Evolutionary conservation across 2,888 invertebrate species (phyloP).

Genomic region (Epirrhoe tristata): DNA sequence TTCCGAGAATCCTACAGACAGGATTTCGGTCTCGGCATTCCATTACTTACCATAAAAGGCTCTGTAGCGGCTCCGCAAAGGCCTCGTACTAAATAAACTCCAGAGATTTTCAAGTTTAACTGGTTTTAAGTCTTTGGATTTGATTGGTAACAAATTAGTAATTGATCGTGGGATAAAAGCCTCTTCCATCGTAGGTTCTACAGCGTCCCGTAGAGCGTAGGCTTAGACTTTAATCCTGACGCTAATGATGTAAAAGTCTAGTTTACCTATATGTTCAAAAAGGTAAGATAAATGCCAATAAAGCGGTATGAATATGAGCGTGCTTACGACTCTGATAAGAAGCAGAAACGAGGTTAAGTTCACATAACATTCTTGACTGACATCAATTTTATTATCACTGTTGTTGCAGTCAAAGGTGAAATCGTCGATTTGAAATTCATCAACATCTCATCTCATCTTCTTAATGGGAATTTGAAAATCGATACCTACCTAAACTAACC

Average conservation of each 20-base stretch:
- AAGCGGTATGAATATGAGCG: neutral
- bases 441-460: neutral
- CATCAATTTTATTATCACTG: constrained; percentile 38
- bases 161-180: neutral
- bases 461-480: neutral
- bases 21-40: constrained; percentile 60
- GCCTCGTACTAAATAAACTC: constrained; percentile 37
- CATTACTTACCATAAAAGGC: constrained; percentile 52
- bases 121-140: constrained; percentile 21
- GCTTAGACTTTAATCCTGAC: too few species aligned
- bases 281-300: constrained; percentile 1
- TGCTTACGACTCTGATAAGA: constrained; percentile 43
- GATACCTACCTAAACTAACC: too few species aligned
- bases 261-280: neutral
- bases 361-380: constrained; percentile 43
- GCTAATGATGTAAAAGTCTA: too few species aligned
- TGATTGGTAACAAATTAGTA: constrained; percentile 16
- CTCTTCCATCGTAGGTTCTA: too few species aligned
- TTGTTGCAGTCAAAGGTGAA: constrained; percentile 45
- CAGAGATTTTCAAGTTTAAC: constrained; percentile 34
- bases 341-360: constrained; percentile 57
- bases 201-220: too few species aligned
- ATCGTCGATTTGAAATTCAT: constrained; percentile 7
- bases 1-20: constrained; percentile 61
- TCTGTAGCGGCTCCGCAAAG: constrained; percentile 48